Base-by-base conservation (phyloP, 2,113 vertebrate genomes). In the Phocoena sinus region DNA sequence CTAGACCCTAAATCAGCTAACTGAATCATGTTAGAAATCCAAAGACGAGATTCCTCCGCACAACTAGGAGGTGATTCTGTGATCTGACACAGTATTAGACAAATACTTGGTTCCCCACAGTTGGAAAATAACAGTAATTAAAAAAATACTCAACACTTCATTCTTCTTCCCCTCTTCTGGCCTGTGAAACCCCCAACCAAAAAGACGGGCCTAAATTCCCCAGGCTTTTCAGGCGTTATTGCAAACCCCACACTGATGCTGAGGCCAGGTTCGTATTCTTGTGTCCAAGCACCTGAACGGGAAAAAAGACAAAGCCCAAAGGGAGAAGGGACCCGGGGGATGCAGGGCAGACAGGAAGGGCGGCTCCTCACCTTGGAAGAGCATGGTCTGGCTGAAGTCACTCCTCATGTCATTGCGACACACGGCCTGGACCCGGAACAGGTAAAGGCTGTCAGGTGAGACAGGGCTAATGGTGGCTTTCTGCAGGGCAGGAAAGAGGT, bases 371-470 rank as follows among this genome's bases (percentile, higher is more conserved):
- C 99, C 99, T 99, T 99, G 99, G 97, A 99, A 99, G 92, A 99
- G 99, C 99, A 99, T 99, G 88, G 99, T 99, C 98, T 99, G 99
- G 98, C 99, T 99, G 99, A 99, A 99, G 98, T 99, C 99, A 88
- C 99, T 99, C 98, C 99, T 99, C 99, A 99, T 99, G 98, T 99
- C 99, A 38, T 99, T 99, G 97, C 98, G 99, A 98, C 99, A 99
- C 96, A 99, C 98, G 3, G 99, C 99, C 98, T 99, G 99, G 83
- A 99, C 99, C 85, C 99, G 99, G 98, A 99, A 99, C 98, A 99
- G 99, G 98, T 99, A 99, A 89, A 99, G 99, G 97, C 99, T 99
- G 90, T 99, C 99, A 8, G 99, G 98, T 88, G 99, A 99, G 97
- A 99, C 99, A 1, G 99, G 99, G 97, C 99, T 99, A 93, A 99